Evolutionary conservation across 2,113 vertebrate genomes (phyloP).

Genomic region (Cyanoderma ruficeps): DNA sequence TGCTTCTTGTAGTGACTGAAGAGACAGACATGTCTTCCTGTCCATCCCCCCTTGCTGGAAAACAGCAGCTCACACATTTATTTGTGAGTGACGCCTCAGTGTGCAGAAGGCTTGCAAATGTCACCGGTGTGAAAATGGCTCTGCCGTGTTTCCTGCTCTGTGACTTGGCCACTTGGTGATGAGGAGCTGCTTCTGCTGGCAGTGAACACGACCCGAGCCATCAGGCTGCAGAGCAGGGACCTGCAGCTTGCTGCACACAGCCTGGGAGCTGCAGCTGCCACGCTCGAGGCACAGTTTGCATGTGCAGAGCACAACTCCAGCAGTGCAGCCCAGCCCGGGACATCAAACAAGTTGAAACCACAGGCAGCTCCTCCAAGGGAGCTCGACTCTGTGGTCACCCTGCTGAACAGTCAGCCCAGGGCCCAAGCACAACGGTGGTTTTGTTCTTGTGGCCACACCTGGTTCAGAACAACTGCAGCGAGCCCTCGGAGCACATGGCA

Average conservation of each 20-base stretch:
- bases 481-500: neutral
- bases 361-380: neutral
- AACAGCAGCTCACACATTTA: neutral
- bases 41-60: neutral
- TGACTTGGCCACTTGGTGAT: slow-evolving; percentile 22
- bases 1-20: neutral
- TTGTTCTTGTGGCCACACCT: slow-evolving; percentile 13
- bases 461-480: neutral
- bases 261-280: neutral
- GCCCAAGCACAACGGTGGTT: neutral
- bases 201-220: neutral
- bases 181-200: slow-evolving; percentile 24
- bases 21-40: neutral
- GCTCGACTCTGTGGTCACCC: neutral
- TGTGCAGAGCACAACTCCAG: neutral
- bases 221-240: slow-evolving; percentile 8
- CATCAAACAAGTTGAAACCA: neutral
- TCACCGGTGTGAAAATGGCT: neutral
- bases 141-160: slow-evolving; percentile 16
- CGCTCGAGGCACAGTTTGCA: neutral
- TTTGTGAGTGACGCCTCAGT: neutral
- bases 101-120: neutral
- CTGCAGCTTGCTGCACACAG: neutral
- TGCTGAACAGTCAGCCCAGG: neutral
- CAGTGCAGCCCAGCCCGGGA: neutral